A percentile compares a stretch with the other conserved stretches of the same genome.
These are phyloP conservation scores for Falco peregrinus DNA, from an alignment of 2,797 vertebrate genomes.

Conservation along the genomic window DNA sequence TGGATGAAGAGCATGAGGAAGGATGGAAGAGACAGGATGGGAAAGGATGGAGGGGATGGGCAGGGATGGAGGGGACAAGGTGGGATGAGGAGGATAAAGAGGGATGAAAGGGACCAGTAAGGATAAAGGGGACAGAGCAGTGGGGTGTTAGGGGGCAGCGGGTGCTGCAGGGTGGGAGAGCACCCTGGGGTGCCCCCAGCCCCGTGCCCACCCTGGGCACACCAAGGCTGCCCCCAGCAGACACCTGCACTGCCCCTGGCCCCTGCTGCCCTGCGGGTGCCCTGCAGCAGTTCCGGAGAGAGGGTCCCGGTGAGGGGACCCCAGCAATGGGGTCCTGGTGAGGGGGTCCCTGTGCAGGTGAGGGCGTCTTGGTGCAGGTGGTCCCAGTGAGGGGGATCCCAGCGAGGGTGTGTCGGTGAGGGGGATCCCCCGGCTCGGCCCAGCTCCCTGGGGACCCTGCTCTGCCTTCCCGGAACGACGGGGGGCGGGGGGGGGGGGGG, in stretches of 20 bases:
- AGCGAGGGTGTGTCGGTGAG: no score
- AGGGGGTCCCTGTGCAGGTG: no score
- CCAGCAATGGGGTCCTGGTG: neutral
- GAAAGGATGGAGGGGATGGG: neutral
- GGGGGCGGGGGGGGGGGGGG: neutral
- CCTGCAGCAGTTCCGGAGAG: neutral
- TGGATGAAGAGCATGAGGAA: neutral
- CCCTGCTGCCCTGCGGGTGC: neutral
- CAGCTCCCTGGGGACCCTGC: neutral
- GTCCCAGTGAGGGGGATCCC: no score
- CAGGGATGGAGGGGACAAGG: neutral
- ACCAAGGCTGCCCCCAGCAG: neutral
- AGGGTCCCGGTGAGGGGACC: neutral
- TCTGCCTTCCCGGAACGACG: neutral
- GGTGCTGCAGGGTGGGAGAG: neutral
- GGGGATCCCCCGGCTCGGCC: neutral
- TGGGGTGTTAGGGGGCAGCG: neutral
- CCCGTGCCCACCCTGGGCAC: rapidly evolving
- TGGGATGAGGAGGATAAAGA: no score
- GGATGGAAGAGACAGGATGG: no score
- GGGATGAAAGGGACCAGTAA: no score
- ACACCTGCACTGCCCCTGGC: rapidly evolving
- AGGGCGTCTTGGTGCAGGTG: neutral
- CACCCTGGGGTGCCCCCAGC: neutral
- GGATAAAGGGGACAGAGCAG: neutral